Base-by-base conservation (phyloP, 2,113 vertebrate species). In the Dipodomys ordii region DNA sequence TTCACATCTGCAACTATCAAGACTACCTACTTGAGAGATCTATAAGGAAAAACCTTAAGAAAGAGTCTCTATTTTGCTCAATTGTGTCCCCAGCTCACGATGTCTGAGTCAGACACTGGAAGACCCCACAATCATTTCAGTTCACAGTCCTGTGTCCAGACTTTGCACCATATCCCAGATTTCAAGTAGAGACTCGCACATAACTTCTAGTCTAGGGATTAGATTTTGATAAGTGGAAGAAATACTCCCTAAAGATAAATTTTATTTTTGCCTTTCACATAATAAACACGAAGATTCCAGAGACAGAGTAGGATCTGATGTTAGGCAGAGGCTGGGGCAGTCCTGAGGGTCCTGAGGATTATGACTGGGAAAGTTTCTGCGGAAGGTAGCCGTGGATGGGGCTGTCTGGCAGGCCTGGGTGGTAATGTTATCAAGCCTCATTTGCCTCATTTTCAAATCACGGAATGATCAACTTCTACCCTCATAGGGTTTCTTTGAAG, bases 311-410 rank as follows among this genome's bases (percentile, higher is more conserved):
- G 30, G 13, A 53, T 77, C 49, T 49, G 0, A 28, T 28, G 4
- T 25, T 20, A 49, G 25, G 64, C n/a, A 18, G 16, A 84, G 30
- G 27, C 8, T 8, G 3, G 60, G n/a, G 9, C 8, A 46, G 2
- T 11, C 22, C 18, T 28, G 0, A 28, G 11, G 27, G 30, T 22
- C 18, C 0, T 11, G 12, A 46, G 7, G 39, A 18, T 32, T 13
- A 46, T n/a, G 22, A 67, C 7, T 18, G 4, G 10, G 46, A 72
- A 85, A 32, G 35, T 74, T 8, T 28, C 71, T 1, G 1, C 57
- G 23, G 53, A 57, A 19, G 35, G 30, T 82, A 28, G 72, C 78
- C 19, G 9, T 6, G 23, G 35, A 32, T 27, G 44, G 62, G 83
- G 30, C n/a, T 32, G 9, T 49, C 60, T 78, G 20, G 15, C 46